These are phyloP conservation scores for Caradrina kadenii DNA, from an alignment of 2,888 invertebrate species.

Conservation along the genomic window DNA sequence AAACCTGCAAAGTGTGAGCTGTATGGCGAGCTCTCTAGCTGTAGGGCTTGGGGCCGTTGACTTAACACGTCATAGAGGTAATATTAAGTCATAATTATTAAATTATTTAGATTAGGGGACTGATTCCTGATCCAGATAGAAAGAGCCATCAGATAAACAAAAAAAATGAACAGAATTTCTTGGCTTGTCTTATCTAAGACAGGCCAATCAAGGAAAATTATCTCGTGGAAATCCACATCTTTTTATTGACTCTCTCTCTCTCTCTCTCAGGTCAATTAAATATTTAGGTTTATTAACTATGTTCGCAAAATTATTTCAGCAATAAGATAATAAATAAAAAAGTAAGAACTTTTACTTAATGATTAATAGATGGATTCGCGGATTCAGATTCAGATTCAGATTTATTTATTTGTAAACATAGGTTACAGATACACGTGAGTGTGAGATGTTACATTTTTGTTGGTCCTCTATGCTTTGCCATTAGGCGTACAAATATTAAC, in stretches of 20 bases:
- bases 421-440: too few species aligned
- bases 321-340: not conserved
- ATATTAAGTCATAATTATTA: not conserved
- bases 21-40: not conserved
- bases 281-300: not conserved
- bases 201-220: not conserved
- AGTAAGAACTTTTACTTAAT: constrained; percentile 13
- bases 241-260: not conserved
- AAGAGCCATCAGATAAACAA: not conserved
- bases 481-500: too few species aligned
- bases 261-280: not conserved
- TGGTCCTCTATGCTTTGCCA: too few species aligned
- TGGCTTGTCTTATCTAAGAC: not conserved
- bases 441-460: too few species aligned
- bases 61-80: not conserved
- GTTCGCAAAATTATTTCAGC: not conserved
- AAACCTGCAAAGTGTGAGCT: not conserved
- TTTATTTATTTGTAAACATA: too few species aligned
- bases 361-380: not conserved
- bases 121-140: not conserved
- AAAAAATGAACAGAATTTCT: not conserved
- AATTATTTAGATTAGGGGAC: not conserved
- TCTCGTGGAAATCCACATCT: not conserved
- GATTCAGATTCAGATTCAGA: too few species aligned
- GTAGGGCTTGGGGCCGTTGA: not conserved